These are phyloP conservation scores for Laterallus jamaicensis DNA, from an alignment of 2,113 vertebrate genomes.

Conservation along the genomic window DNA sequence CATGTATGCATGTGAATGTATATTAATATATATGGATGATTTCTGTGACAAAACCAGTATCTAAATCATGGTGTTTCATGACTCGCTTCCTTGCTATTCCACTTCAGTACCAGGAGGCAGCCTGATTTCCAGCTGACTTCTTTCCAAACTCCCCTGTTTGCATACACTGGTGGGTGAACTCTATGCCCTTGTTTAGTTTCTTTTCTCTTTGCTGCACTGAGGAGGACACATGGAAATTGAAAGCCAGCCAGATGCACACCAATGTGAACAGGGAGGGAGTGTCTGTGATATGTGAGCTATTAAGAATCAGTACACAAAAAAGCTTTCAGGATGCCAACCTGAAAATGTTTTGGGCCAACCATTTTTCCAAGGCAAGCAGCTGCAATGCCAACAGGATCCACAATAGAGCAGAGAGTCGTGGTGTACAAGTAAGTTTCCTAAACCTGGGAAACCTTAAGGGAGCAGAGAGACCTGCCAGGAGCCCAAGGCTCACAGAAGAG, in stretches of 20 bases:
- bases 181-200: neutral
- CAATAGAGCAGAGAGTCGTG: rapidly evolving
- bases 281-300: neutral
- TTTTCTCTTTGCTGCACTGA: neutral
- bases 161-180: neutral
- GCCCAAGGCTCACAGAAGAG: neutral
- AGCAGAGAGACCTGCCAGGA: rapidly evolving
- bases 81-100: neutral
- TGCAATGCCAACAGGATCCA: neutral
- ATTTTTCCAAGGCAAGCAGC: neutral
- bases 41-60: neutral
- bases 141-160: neutral
- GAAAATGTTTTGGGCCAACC: neutral
- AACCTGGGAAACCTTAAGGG: neutral
- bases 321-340: neutral
- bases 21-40: neutral
- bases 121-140: neutral
- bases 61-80: neutral
- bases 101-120: neutral
- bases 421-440: neutral
- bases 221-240: neutral
- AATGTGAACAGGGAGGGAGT: neutral
- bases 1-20: neutral
- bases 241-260: neutral
- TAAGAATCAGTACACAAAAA: neutral